phyloP scores from a whole-genome alignment of 2,888 invertebrate species.

The Synergus umbraculus region DNA sequence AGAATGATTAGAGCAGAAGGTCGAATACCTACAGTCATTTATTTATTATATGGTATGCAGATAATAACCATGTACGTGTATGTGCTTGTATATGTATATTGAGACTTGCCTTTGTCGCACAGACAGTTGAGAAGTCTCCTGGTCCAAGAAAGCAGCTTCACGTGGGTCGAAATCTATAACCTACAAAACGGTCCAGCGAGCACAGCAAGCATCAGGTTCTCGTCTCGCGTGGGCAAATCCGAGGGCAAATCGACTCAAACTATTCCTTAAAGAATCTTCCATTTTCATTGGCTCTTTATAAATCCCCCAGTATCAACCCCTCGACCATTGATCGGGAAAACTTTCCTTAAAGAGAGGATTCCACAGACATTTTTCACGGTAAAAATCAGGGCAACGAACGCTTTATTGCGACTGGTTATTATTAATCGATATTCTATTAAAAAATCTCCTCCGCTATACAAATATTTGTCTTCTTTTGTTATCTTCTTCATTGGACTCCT shows the following conservation, averaged over 20 bases:
- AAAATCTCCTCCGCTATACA: background rate
- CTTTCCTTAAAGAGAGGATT: background rate
- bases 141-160: conserved; percentile 58
- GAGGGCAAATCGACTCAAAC: conserved; percentile 46
- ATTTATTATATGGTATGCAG: conserved; percentile 14
- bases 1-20: conserved; percentile 41
- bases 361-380: background rate
- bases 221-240: conserved; percentile 48
- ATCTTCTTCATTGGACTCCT: background rate
- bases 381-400: conserved; percentile 1
- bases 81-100: background rate
- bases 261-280: background rate
- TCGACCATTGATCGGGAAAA: background rate
- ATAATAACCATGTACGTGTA: background rate
- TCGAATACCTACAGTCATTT: conserved; percentile 47
- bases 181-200: conserved; percentile 64
- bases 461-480: background rate
- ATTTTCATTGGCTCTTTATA: conserved; percentile 36
- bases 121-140: background rate
- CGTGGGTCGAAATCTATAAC: conserved; percentile 65
- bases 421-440: background rate
- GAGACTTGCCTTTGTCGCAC: conserved; percentile 23
- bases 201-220: conserved; percentile 44
- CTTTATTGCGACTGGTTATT: background rate
- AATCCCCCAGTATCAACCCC: background rate